These are phyloP conservation scores for Umimayanthus chanpuru DNA, from an alignment of 92 coral and sea anemone species.

Conservation along the genomic window DNA sequence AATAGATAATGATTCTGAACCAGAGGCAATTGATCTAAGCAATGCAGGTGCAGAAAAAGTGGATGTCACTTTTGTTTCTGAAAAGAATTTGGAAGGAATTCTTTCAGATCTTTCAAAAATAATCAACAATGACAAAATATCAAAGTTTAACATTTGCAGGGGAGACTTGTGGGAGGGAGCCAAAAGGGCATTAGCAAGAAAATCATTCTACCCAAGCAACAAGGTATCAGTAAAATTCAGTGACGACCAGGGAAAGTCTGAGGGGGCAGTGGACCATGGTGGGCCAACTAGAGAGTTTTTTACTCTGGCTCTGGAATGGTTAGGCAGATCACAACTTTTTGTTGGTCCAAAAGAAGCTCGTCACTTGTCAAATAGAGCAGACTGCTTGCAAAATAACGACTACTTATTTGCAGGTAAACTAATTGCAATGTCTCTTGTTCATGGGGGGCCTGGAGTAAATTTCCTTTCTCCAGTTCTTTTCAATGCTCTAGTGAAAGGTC, in stretches of 20 bases:
- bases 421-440: conserved; percentile 59
- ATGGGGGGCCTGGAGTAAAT: conserved; percentile 69
- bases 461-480: conserved; percentile 62
- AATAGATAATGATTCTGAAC: conserved; percentile 50
- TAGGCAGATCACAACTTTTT: no score
- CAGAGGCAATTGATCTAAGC: conserved; percentile 20
- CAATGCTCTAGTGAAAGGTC: conserved; percentile 66
- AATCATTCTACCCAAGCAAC: conserved; percentile 64
- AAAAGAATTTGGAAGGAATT: conserved; percentile 25
- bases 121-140: conserved; percentile 48
- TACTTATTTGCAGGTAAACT: no score
- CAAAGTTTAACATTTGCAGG: conserved; percentile 67
- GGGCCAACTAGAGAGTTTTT: no score
- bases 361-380: no score
- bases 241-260: no score
- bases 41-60: background rate
- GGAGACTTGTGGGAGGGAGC: conserved; percentile 70
- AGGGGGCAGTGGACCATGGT: no score
- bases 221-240: background rate
- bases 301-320: no score
- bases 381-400: no score
- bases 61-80: background rate
- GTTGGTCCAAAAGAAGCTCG: no score
- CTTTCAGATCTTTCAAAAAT: conserved; percentile 50
- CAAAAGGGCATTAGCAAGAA: conserved; percentile 62